phyloP scores from a whole-genome alignment of 1,140 invertebrate species.

The Drosophila dunni region DNA sequence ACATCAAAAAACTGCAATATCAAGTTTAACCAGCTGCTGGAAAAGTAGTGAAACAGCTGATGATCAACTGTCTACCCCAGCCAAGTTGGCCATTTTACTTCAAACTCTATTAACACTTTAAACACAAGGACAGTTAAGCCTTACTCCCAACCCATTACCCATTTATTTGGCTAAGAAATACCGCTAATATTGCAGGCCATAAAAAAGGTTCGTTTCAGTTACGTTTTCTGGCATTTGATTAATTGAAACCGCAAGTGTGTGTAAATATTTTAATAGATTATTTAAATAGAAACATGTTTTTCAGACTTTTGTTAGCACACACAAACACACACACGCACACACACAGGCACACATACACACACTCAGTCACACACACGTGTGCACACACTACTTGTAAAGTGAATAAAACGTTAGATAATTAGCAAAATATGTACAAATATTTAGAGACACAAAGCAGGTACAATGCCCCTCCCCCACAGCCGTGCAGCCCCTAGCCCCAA shows the following conservation, averaged over 20 bases:
- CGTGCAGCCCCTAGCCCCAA: slow-evolving; percentile 2
- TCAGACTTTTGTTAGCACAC: slow-evolving; percentile 75
- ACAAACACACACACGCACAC: slow-evolving; percentile 25
- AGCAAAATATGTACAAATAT: slow-evolving; percentile 81
- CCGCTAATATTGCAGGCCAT: slow-evolving; percentile 11
- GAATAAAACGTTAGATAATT: slow-evolving; percentile 70
- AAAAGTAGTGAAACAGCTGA: slow-evolving; percentile 63
- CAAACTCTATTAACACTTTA: not conserved
- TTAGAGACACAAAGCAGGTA: slow-evolving; percentile 47
- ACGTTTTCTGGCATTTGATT: slow-evolving; percentile 42
- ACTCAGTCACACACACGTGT: not conserved
- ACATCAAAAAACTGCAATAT: slow-evolving; percentile 72
- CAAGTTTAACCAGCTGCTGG: slow-evolving; percentile 71
- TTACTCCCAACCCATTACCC: too few relatives aligned
- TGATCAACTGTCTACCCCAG: not conserved
- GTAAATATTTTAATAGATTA: slow-evolving; percentile 82
- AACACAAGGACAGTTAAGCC: slow-evolving; percentile 1
- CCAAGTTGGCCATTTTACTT: slow-evolving; percentile 1
- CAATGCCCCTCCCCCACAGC: slow-evolving; percentile 27
- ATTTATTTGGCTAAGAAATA: not conserved
- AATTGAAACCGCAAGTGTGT: slow-evolving; percentile 50
- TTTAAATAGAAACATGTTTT: slow-evolving; percentile 83
- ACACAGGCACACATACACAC: slow-evolving; percentile 30
- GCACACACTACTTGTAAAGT: slow-evolving; percentile 43
- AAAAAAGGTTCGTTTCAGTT: slow-evolving; percentile 5